A percentile compares a stretch with the other conserved stretches of the same genome.
Evolutionary conservation across 2,797 vertebrate species (phyloP).

Genomic region (Pangasius djambal): DNA sequence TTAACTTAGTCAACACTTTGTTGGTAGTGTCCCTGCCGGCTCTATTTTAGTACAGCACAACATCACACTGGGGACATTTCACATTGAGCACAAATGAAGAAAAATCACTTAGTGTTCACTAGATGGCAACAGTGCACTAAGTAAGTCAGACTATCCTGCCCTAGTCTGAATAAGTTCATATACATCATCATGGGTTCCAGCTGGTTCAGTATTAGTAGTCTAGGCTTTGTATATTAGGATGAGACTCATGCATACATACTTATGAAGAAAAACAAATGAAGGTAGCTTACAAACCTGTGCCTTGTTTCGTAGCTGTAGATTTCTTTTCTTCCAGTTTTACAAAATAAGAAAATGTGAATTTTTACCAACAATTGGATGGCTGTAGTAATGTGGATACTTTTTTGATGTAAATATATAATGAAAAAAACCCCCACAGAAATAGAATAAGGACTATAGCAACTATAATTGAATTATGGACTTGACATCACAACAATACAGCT

Average conservation of each 20-base stretch:
- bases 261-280: not conserved
- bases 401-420: not conserved
- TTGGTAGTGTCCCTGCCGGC: too few species aligned
- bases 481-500: not conserved
- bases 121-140: conserved; percentile 69
- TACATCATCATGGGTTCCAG: not conserved
- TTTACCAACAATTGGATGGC: not conserved
- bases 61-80: not conserved
- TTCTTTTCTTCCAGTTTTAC: not conserved
- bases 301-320: not conserved
- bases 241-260: not conserved
- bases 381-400: not conserved
- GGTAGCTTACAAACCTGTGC: not conserved
- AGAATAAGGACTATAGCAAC: not conserved
- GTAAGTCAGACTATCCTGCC: not conserved
- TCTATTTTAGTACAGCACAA: not conserved
- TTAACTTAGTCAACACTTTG: not conserved
- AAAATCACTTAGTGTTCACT: conserved; percentile 43
- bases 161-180: not conserved
- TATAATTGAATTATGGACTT: not conserved
- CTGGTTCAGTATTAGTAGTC: not conserved
- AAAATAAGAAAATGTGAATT: not conserved
- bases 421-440: not conserved
- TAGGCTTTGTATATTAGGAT: not conserved
- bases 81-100: not conserved